phyloP scores from a whole-genome alignment of 2,888 invertebrate species.

The Crematogaster levior region DNA sequence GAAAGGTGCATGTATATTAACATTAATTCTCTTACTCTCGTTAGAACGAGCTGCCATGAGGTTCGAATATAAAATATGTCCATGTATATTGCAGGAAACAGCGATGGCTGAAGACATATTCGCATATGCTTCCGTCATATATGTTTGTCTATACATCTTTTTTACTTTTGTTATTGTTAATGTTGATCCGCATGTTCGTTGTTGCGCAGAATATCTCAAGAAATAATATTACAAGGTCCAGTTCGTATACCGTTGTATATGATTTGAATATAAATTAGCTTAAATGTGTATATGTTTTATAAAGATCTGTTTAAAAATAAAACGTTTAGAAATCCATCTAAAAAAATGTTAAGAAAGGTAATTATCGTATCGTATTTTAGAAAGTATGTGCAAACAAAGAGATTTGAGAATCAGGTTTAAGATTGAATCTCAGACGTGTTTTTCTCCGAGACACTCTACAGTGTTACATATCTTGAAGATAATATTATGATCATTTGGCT shows the following conservation, averaged over 20 bases:
- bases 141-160: conserved; percentile 82
- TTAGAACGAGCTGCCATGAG: background rate
- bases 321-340: background rate
- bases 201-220: background rate
- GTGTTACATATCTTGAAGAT: background rate
- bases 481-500: conserved; percentile 28
- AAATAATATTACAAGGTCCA: background rate
- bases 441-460: background rate
- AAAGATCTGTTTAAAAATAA: background rate
- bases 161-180: conserved; percentile 64
- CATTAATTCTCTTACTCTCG: background rate
- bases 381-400: background rate
- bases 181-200: conserved; percentile 63
- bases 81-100: conserved; percentile 83
- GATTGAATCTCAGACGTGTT: background rate
- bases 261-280: background rate
- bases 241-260: background rate
- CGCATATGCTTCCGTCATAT: conserved; percentile 81
- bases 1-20: conserved; percentile 2
- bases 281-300: background rate
- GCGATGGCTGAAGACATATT: conserved; percentile 83
- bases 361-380: background rate
- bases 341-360: background rate
- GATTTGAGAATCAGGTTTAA: background rate
- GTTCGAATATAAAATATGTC: conserved; percentile 73